A percentile compares a stretch with the other conserved stretches of the same genome.
phyloP scores from a whole-genome alignment of 2,888 invertebrate genomes.

The Drosophila maculinotata region DNA sequence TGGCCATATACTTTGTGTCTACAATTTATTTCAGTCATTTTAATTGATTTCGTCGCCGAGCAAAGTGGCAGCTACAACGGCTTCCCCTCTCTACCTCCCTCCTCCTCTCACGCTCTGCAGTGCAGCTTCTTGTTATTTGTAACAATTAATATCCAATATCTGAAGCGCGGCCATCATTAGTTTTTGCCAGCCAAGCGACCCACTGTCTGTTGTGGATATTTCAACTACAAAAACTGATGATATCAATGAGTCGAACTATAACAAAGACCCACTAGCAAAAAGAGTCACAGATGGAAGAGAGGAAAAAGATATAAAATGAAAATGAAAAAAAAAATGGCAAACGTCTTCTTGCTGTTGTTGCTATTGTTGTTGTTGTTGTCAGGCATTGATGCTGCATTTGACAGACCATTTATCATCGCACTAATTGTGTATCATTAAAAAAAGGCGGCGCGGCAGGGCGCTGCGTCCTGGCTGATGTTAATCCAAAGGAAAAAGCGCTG shows the following conservation, averaged over 20 bases:
- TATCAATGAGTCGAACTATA: constrained; percentile 62
- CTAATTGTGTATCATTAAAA: constrained; percentile 84
- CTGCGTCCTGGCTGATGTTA: too few relatives aligned
- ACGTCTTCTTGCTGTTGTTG: constrained; percentile 19
- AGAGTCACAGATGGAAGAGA: constrained; percentile 24
- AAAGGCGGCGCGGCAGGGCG: constrained; percentile 51
- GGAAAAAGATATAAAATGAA: constrained; percentile 4
- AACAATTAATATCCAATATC: constrained; percentile 81
- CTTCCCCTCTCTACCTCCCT: background rate
- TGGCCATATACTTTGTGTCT: constrained; percentile 50
- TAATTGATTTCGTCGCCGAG: constrained; percentile 68
- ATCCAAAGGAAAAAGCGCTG: constrained; percentile 61
- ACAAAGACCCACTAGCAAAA: constrained; percentile 36
- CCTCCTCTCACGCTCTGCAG: background rate
- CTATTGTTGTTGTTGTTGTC: constrained; percentile 38
- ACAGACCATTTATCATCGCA: constrained; percentile 84
- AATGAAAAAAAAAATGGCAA: constrained; percentile 9
- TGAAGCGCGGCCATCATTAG: constrained; percentile 69
- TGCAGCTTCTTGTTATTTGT: constrained; percentile 70
- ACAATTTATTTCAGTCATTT: constrained; percentile 75
- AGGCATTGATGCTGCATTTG: constrained; percentile 80
- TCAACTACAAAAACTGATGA: constrained; percentile 52
- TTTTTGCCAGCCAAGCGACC: constrained; percentile 44
- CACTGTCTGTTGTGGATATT: constrained; percentile 55
- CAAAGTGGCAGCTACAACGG: constrained; percentile 11